Percentiles rank a stretch among this genome's conserved stretches.
phyloP scores from a whole-genome alignment of 1,140 invertebrate genomes.

The Plutomurus gul region DNA sequence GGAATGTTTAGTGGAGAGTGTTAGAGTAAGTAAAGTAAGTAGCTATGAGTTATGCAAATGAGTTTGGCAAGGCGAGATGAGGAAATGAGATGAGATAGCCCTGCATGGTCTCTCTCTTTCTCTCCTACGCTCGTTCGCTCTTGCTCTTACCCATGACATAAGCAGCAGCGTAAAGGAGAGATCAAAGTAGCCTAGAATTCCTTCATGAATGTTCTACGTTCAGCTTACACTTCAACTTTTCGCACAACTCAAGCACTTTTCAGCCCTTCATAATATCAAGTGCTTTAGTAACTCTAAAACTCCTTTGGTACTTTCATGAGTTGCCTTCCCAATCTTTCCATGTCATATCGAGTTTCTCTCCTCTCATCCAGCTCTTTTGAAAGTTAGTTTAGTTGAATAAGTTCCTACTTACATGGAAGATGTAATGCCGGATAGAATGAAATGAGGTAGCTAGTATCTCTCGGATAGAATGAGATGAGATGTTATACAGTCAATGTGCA shows the following conservation, averaged over 20 bases:
- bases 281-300: constrained; percentile 35
- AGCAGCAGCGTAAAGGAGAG: constrained; percentile 5
- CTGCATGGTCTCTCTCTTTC: too few relatives aligned
- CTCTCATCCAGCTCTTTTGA: background rate
- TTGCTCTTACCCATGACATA: background rate
- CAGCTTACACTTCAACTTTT: constrained; percentile 51
- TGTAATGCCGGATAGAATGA: background rate
- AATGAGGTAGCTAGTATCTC: background rate
- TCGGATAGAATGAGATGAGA: background rate
- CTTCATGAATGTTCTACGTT: constrained; percentile 44
- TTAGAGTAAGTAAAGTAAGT: background rate
- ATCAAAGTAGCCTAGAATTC: constrained; percentile 27
- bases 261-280: constrained; percentile 47
- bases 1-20: background rate
- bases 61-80: constrained; percentile 8
- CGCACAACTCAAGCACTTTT: constrained; percentile 52
- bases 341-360: constrained; percentile 33
- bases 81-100: constrained; percentile 28
- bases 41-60: constrained; percentile 24
- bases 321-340: background rate
- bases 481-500: background rate
- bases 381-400: background rate
- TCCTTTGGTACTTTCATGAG: constrained; percentile 14
- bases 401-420: background rate
- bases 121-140: too few relatives aligned